Evolutionary conservation across 2,797 vertebrate genomes (phyloP).

Genomic region (Melanotaenia parkinsoni): DNA sequence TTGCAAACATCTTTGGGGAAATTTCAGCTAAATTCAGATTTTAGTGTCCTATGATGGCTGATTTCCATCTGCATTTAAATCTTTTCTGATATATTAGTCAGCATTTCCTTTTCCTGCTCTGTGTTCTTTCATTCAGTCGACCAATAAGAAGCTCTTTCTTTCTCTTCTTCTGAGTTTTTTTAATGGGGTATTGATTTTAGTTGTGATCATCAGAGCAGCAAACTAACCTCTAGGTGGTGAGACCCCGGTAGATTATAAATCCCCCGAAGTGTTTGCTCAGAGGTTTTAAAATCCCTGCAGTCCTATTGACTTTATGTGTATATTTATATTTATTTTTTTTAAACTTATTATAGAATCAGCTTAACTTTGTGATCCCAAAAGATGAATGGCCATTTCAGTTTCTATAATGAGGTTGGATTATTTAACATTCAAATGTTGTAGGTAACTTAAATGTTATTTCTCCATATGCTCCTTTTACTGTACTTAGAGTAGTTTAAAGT

Average conservation of each 20-base stretch:
- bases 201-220: slow-evolving; percentile 48
- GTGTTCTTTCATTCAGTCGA: not conserved
- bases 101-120: not conserved
- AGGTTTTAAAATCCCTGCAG: slow-evolving; percentile 5
- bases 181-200: slow-evolving; percentile 43
- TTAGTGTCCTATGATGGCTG: not conserved
- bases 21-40: not conserved
- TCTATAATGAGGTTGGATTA: not conserved
- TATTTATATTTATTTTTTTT: not conserved
- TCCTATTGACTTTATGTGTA: slow-evolving; percentile 1
- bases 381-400: not conserved
- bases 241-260: slow-evolving; percentile 29
- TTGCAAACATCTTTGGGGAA: not conserved
- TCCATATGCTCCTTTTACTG: no score
- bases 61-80: not conserved
- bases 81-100: slow-evolving; percentile 7
- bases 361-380: slow-evolving; percentile 5
- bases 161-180: slow-evolving; percentile 4
- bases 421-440: not conserved
- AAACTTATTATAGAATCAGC: slow-evolving; percentile 20
- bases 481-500: no score
- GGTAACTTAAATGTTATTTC: not conserved
- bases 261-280: slow-evolving; percentile 12
- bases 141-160: not conserved
- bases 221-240: slow-evolving; percentile 6